Conservation (phyloP, 2,113 vertebrate genomes). For the Phrynocephalus versicolor region DNA sequence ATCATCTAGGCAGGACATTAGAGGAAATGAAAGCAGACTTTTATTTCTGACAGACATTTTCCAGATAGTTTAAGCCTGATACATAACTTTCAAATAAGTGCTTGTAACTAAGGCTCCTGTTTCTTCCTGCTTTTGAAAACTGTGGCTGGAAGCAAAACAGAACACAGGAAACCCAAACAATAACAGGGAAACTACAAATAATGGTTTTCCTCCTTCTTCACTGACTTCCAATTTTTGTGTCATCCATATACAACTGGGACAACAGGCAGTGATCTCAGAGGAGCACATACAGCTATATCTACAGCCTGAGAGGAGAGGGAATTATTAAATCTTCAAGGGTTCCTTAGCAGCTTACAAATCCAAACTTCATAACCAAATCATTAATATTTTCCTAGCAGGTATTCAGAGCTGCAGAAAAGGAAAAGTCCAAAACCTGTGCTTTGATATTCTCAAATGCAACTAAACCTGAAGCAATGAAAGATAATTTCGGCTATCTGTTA, state of each 20-base stretch:
- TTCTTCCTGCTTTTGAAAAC: background rate
- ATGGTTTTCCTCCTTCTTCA: background rate
- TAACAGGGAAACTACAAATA: background rate
- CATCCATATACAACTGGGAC: background rate
- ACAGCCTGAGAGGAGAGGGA: background rate
- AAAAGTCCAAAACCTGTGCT: background rate
- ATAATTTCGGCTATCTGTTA: background rate
- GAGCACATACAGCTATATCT: background rate
- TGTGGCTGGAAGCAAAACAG: background rate
- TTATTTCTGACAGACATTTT: constrained; percentile 20
- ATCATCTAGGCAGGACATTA: background rate
- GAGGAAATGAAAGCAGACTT: background rate
- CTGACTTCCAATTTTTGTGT: background rate
- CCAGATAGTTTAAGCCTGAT: constrained; percentile 27
- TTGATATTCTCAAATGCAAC: background rate
- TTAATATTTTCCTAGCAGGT: background rate
- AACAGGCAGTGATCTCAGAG: background rate
- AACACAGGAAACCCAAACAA: background rate
- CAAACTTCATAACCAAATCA: constrained; percentile 1
- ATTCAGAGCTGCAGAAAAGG: background rate
- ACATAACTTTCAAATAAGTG: constrained; percentile 9
- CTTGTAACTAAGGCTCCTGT: background rate
- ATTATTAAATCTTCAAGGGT: background rate
- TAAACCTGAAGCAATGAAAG: background rate
- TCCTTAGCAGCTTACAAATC: background rate